Evolutionary conservation across 53 echinoderm and acorn worm genomes (phyloP), one percentile per base, ranked within the genome.

Genomic region (Patiria pectinifera): DNA sequence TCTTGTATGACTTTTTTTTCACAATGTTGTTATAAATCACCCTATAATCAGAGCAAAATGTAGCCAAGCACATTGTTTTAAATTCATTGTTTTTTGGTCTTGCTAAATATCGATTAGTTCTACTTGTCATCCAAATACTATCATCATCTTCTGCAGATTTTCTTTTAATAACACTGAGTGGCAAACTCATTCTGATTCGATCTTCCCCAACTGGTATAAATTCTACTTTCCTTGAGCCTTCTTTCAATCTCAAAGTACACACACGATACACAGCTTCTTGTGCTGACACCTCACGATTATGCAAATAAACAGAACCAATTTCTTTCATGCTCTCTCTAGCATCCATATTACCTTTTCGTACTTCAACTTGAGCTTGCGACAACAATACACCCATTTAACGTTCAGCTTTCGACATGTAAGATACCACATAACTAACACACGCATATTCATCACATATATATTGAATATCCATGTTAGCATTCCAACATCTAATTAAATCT

Each of bases 401-500:
- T 93, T 94, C 95, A 76, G 95, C 83, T 72, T 97, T 97, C 4
- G 92, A 78, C 75, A 97, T 94, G 59, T 94, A 95, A 12, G 95
- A 95, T 16, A 96, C 86, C 18, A 95, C 94, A 70, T 96, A 95
- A 61, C 78, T 88, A 4, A 94, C 87, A 87, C 93, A 93, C 4
- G 92, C 86, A 83, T 93, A 94, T 8, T 84, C 83, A 83, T 96
- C 93, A 19, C 91, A 44, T 2, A 94, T 86, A 80, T 59, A 94
- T 61, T 96, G 94, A 53, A 96, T 82, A 76, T 96, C 93, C 91
- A 94, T 96, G 43, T 96, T 93, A 1, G 92, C 96, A 90, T 95
- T 95, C 95, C 95, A 94, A 12, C 83, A 78, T 53, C 93, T 44
- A 19, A 93, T 16, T 6, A 93, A 92, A 35, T 85, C 45, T 58